phyloP scores from a whole-genome alignment of 2,113 vertebrate genomes.

The Corythaeola cristata region DNA sequence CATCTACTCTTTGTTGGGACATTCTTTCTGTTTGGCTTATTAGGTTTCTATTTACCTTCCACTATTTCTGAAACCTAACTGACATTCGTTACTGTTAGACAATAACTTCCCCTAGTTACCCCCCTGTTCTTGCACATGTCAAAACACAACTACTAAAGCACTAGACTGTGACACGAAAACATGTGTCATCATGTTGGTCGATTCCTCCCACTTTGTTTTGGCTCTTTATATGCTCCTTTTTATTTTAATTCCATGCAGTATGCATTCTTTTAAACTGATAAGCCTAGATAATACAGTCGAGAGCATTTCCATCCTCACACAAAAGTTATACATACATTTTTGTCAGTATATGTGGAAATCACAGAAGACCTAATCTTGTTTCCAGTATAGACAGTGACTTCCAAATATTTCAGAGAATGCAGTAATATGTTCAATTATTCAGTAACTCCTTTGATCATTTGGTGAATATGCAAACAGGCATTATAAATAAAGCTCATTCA shows the following conservation, averaged over 20 bases:
- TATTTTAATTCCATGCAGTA: not conserved
- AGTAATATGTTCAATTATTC: not conserved
- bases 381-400: not conserved
- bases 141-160: not conserved
- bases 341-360: not conserved
- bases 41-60: not conserved
- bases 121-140: not conserved
- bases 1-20: not conserved
- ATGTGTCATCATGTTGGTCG: not conserved
- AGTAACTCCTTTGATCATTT: not conserved
- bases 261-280: not conserved
- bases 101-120: not conserved
- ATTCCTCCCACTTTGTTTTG: not conserved
- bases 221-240: not conserved
- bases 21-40: not conserved
- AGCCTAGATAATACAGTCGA: not conserved
- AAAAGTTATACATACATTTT: not conserved
- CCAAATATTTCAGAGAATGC: not conserved
- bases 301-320: not conserved
- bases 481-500: not conserved
- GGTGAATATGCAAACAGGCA: not conserved
- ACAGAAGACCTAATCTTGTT: not conserved
- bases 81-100: not conserved
- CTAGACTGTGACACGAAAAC: not conserved
- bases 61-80: not conserved